These are phyloP conservation scores for Anolis carolinensis DNA, from an alignment of 2,113 vertebrate species.

Conservation along the genomic window DNA sequence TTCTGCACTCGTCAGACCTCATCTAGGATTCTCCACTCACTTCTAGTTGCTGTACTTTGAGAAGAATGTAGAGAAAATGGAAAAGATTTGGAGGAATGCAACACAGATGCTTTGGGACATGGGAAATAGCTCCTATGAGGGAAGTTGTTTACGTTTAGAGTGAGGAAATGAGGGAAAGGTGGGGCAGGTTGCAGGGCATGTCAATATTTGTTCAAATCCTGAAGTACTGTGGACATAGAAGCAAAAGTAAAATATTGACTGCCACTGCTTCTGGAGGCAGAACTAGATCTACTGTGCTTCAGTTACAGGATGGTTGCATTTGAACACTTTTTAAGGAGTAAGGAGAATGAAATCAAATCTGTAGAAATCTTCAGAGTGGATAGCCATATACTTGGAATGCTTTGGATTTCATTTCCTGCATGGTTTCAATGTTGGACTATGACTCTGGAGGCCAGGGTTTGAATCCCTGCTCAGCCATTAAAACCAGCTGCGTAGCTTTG, in stretches of 20 bases:
- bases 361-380: not conserved
- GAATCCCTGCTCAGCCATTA: too few species aligned
- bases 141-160: not conserved
- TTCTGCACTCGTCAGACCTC: not conserved
- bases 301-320: not conserved
- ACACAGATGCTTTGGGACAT: not conserved
- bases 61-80: not conserved
- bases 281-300: not conserved
- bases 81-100: not conserved
- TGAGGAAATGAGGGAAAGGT: not conserved
- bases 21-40: not conserved
- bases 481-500: too few species aligned
- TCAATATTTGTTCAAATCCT: not conserved
- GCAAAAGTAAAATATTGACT: not conserved
- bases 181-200: too few species aligned
- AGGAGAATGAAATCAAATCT: not conserved
- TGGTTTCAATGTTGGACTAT: not conserved
- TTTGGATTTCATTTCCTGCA: not conserved
- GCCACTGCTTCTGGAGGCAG: not conserved
- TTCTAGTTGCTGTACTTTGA: not conserved
- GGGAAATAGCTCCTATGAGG: not conserved
- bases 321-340: not conserved
- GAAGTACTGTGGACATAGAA: not conserved
- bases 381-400: not conserved
- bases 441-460: too few species aligned